Conservation (phyloP, 2,113 vertebrate species). For the Eretmochelys imbricata region DNA sequence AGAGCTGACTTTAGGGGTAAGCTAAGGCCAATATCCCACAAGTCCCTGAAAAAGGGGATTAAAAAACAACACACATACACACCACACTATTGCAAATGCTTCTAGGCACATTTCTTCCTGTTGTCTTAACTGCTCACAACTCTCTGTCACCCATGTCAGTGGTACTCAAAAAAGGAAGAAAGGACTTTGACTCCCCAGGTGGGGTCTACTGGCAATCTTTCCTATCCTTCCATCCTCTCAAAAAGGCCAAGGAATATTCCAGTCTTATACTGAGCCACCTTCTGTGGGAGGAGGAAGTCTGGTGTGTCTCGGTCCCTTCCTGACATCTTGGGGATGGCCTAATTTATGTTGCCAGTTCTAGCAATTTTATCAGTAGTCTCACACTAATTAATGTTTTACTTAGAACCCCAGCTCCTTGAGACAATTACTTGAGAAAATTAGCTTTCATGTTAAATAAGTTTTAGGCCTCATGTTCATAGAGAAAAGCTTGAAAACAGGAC, state of each 20-base stretch:
- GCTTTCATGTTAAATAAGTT: not conserved
- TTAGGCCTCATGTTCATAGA: not conserved
- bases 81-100: not conserved
- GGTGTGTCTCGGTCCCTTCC: not conserved
- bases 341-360: not conserved
- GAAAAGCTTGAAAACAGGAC: not conserved
- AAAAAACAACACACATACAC: not conserved
- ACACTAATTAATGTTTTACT: not conserved
- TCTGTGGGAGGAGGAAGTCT: not conserved
- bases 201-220: not conserved
- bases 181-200: not conserved
- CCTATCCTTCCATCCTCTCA: not conserved
- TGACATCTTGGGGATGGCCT: not conserved
- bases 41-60: not conserved
- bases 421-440: not conserved
- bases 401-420: not conserved
- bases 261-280: not conserved
- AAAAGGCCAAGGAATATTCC: not conserved
- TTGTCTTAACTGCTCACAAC: not conserved
- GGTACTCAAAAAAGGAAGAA: not conserved
- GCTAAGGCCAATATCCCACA: not conserved
- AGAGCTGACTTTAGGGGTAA: not conserved
- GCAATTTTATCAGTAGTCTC: not conserved
- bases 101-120: not conserved
- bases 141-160: no score